phyloP scores from a whole-genome alignment of 2,888 invertebrate genomes.

The Diplolepis rosae region DNA sequence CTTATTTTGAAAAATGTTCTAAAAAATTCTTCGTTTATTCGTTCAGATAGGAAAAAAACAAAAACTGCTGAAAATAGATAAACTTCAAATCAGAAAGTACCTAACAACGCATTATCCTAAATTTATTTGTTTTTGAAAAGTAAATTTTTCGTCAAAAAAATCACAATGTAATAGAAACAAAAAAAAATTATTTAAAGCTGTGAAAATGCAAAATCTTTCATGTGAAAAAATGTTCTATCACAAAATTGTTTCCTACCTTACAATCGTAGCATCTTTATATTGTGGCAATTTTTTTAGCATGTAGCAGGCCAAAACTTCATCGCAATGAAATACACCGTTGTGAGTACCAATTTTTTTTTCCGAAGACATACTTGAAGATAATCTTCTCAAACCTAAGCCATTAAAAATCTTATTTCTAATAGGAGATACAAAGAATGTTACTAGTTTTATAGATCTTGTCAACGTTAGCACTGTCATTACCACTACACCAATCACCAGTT shows the following conservation, averaged over 20 bases:
- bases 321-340: conserved; percentile 92
- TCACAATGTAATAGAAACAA: background rate
- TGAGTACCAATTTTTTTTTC: conserved; percentile 81
- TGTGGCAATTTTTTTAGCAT: conserved; percentile 88
- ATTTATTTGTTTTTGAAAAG: background rate
- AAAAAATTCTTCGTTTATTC: too few species aligned
- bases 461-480: background rate
- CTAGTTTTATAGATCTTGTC: background rate
- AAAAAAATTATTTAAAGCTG: background rate
- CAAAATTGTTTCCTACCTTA: conserved; percentile 73
- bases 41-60: too few species aligned
- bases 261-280: conserved; percentile 87
- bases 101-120: background rate
- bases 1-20: too few species aligned
- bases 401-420: background rate
- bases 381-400: background rate
- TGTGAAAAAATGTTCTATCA: too few species aligned
- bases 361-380: conserved; percentile 33
- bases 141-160: background rate
- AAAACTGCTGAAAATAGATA: too few species aligned
- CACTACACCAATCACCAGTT: background rate
- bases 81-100: too few species aligned
- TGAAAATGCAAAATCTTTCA: background rate
- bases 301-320: conserved; percentile 95
- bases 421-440: background rate